These are phyloP conservation scores for Asobara japonica DNA, from an alignment of 1,140 invertebrate genomes.

Conservation along the genomic window DNA sequence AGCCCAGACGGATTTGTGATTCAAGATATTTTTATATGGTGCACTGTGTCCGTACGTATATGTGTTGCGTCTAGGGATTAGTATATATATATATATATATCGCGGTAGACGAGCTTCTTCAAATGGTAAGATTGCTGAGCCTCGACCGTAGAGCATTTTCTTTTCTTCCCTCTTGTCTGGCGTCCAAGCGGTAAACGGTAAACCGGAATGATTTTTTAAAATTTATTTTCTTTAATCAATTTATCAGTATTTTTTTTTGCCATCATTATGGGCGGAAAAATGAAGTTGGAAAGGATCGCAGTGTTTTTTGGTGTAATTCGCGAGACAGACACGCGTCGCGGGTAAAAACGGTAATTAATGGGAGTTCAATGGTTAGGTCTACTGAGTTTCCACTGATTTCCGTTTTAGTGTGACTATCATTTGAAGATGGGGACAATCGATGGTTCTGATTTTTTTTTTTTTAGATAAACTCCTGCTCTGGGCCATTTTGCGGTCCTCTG, in stretches of 20 bases:
- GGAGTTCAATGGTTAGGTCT: background rate
- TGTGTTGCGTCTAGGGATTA: slow-evolving; percentile 47
- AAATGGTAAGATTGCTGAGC: slow-evolving; percentile 32
- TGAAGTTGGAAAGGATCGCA: background rate
- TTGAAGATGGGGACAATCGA: too few relatives aligned
- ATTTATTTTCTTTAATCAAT: slow-evolving; percentile 12
- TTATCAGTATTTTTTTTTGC: background rate
- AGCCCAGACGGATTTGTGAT: slow-evolving; percentile 39
- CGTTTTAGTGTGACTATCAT: background rate
- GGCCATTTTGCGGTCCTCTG: too few relatives aligned
- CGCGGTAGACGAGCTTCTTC: slow-evolving; percentile 27
- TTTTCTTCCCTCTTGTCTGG: slow-evolving; percentile 17
- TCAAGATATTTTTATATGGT: slow-evolving; percentile 46
- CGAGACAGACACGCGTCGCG: background rate
- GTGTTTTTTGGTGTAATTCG: background rate
- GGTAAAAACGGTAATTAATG: background rate
- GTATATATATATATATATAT: slow-evolving; percentile 17
- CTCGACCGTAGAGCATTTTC: slow-evolving; percentile 17
- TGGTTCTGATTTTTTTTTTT: too few relatives aligned
- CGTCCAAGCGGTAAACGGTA: background rate
- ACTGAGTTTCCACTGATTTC: background rate
- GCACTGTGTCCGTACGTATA: slow-evolving; percentile 22
- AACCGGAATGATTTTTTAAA: slow-evolving; percentile 4
- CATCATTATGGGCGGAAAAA: background rate
- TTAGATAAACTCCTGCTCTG: too few relatives aligned